Conservation (phyloP, 2,113 vertebrate genomes). For the Cyprinodon brontotheroides region DNA sequence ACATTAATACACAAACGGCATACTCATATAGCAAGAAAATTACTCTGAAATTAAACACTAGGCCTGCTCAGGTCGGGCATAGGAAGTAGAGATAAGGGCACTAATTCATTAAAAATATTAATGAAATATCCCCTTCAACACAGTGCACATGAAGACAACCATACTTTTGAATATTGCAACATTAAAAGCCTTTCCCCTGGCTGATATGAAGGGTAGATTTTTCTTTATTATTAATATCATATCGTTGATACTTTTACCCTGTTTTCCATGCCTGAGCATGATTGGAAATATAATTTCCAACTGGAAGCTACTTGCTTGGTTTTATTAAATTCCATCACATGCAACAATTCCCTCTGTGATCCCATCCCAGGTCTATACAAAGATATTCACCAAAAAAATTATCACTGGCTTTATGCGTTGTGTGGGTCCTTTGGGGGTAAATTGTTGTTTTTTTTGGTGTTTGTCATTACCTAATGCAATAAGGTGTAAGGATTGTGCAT, state of each 20-base stretch:
- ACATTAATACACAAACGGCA: slow-evolving; percentile 75
- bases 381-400: slow-evolving; percentile 55
- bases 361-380: slow-evolving; percentile 55
- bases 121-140: slow-evolving; percentile 75
- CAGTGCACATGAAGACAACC: slow-evolving; percentile 50
- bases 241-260: slow-evolving; percentile 57
- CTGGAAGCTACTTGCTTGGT: slow-evolving; percentile 56
- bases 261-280: slow-evolving; percentile 52
- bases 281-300: slow-evolving; percentile 70
- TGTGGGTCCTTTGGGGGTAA: slow-evolving; percentile 51
- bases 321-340: slow-evolving; percentile 71
- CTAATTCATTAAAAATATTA: slow-evolving; percentile 82
- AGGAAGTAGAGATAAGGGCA: slow-evolving; percentile 73
- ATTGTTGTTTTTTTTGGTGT: slow-evolving; percentile 49
- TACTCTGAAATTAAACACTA: slow-evolving; percentile 81
- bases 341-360: slow-evolving; percentile 54
- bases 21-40: slow-evolving; percentile 76
- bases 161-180: slow-evolving; percentile 67
- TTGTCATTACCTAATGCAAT: slow-evolving; percentile 55
- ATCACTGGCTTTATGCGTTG: slow-evolving; percentile 36
- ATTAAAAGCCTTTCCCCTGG: slow-evolving; percentile 68
- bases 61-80: slow-evolving; percentile 73
- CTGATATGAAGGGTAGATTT: slow-evolving; percentile 64
- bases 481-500: not conserved
- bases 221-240: slow-evolving; percentile 59